Evolutionary conservation across 2,888 invertebrate species (phyloP), one percentile per base, ranked within the genome.

Genomic region (Diabrotica balteata): DNA sequence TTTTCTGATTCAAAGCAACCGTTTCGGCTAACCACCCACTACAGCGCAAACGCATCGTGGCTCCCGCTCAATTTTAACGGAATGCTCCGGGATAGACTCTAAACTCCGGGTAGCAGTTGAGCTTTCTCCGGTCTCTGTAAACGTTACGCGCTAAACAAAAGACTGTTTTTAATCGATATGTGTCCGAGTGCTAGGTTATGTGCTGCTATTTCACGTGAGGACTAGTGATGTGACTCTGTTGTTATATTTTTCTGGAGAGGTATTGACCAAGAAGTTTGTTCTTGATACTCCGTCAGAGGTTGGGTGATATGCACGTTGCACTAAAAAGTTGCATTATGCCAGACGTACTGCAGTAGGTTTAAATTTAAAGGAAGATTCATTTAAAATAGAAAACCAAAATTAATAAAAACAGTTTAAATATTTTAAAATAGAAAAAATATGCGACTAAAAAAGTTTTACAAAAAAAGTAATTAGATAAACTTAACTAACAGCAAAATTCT

Each of bases 51-150:
- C 64, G 64, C 52, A n/a, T 43, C n/a, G 11, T 58, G 58, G 58
- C 59, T 58, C 57, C 67, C 64, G 72, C 69, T 68, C 71, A 70
- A 72, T 75, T 72, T 71, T 69, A 75, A 73, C 72, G 72, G 73
- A 76, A 76, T 73, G 78, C 75, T 80, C 79, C 78, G 78, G 79
- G 79, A 78, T 73, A 71, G 75, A 64, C 62, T 62, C 67, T 45
- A 52, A 73, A 70, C 69, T 72, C 72, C 72, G 81, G 81, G 80
- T 78, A 77, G 78, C 79, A 82, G 82, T 81, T 45, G 79, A 82
- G 82, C 81, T 79, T 80, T 74, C 78, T 79, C 79, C 80, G 80
- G 81, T 78, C 75, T 77, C 78, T 80, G 82, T 78, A 79, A 76
- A 75, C 78, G 78, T 76, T 75, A 72, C 73, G 73, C 44, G 72